phyloP scores from a whole-genome alignment of 2,113 vertebrate species.

The Sander vitreus region DNA sequence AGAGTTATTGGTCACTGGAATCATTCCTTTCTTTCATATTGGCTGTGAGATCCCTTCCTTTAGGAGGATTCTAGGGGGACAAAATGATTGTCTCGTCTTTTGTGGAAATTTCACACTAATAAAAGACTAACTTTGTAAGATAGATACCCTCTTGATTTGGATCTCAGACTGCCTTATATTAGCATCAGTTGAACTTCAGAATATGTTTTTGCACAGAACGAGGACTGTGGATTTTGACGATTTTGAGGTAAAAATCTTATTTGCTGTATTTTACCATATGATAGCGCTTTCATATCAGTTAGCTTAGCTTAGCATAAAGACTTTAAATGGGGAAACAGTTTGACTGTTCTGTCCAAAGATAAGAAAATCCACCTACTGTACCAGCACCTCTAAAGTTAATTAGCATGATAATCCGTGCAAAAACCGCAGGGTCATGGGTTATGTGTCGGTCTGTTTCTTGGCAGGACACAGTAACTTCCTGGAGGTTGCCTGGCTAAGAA shows the following conservation, averaged over 20 bases:
- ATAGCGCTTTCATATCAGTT: background rate
- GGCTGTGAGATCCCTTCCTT: background rate
- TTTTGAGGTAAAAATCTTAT: no score
- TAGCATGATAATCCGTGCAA: background rate
- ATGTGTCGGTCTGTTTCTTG: background rate
- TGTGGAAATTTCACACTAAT: background rate
- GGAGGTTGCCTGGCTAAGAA: background rate
- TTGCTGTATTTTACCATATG: background rate
- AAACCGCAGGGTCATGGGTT: background rate
- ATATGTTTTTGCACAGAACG: background rate
- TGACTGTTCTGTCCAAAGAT: background rate
- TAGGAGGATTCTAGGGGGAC: background rate
- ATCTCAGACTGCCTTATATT: background rate
- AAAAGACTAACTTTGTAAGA: background rate
- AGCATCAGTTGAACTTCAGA: background rate
- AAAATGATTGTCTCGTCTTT: background rate
- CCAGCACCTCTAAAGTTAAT: background rate
- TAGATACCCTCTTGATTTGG: background rate
- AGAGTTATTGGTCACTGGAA: background rate
- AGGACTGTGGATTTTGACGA: background rate
- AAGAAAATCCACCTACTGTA: no score
- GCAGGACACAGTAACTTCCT: background rate
- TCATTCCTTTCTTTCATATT: background rate
- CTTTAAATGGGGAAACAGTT: background rate
- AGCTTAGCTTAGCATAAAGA: background rate